Evolutionary conservation across 1,140 invertebrate genomes (phyloP), one percentile per base, ranked within the genome.

Genomic region (Zaprionus taronus): DNA sequence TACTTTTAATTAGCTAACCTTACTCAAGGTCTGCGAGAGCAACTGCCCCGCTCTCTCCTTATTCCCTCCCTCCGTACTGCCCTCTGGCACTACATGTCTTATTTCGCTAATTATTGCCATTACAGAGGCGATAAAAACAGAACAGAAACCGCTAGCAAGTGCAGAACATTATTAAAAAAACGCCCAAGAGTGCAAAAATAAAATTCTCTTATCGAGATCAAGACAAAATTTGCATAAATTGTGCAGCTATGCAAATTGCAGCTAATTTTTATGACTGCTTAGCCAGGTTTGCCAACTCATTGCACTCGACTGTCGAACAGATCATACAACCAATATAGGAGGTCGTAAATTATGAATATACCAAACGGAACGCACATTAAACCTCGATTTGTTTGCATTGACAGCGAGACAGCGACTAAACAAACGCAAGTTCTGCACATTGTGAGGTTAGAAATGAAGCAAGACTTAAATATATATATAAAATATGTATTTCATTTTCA

Each of bases 231-330:
- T 87, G 84, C 84, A 87, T 87, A 87, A 87, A 89, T 81, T 89
- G 78, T 84, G 56, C 84, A 81, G 77, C 84, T 87, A 87, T 87
- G 84, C 78, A 87, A 87, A 87, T 87, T 72, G 81, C 78, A 71
- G 63, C 83, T 89, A 87, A 87, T 89, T 87, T 90, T 87, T 87
- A 87, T 87, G 84, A 84, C 79, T 51, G 79, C 73, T 77, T 34
- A 69, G 69, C 77, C 83, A 80, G 68, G 69, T 77, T 75, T 55
- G 78, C 58, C 81, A 80, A 71, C 67, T 89, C 77, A 86, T 89
- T 89, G 20, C 84, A 86, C 80, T 51, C 71, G 64, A 77, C 38
- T 47, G 31, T 9, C 24, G 38, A 47, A 47, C 61, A 41, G 57
- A 75, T 65, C 58, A 60, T 38, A 36, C 34, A 56, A 22, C 63